Conservation (phyloP, 2,888 invertebrate species). For the Rosalia funebris region DNA sequence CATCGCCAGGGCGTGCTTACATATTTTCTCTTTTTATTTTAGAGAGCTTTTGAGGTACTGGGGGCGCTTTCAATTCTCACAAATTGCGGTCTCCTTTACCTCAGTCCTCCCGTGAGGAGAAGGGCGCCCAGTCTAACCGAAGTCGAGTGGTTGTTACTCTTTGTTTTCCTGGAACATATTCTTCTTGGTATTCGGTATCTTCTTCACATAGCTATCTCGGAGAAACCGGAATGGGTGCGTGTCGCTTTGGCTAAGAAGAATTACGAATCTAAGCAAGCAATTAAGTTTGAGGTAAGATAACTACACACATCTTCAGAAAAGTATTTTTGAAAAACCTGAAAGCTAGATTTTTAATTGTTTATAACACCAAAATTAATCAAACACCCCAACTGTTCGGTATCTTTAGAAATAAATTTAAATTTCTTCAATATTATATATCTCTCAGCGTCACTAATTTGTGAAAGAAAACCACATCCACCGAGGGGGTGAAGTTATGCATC, state of each 20-base stretch:
- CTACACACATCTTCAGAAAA: neutral
- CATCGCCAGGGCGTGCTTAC: neutral
- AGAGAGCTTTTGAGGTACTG: slow-evolving; percentile 75
- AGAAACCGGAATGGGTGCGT: slow-evolving; percentile 75
- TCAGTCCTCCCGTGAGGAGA: slow-evolving; percentile 72
- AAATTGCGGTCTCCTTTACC: slow-evolving; percentile 77
- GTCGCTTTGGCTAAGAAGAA: slow-evolving; percentile 71
- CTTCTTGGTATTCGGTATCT: slow-evolving; percentile 73
- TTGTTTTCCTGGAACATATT: slow-evolving; percentile 77
- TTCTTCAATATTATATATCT: too few species aligned
- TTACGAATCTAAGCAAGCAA: slow-evolving; percentile 71
- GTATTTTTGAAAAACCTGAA: neutral
- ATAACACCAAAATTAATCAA: too few species aligned
- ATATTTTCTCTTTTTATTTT: slow-evolving; percentile 39
- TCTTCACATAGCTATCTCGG: slow-evolving; percentile 75
- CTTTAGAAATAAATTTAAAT: too few species aligned
- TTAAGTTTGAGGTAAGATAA: slow-evolving; percentile 69
- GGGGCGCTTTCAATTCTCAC: slow-evolving; percentile 77
- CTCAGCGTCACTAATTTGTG: too few species aligned
- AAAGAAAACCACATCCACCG: too few species aligned
- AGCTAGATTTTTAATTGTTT: too few species aligned
- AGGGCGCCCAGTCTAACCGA: slow-evolving; percentile 49
- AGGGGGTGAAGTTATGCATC: too few species aligned
- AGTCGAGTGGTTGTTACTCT: slow-evolving; percentile 69
- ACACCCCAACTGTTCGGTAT: too few species aligned